phyloP scores from a whole-genome alignment of 2,113 vertebrate species.

The Channa maculata region DNA sequence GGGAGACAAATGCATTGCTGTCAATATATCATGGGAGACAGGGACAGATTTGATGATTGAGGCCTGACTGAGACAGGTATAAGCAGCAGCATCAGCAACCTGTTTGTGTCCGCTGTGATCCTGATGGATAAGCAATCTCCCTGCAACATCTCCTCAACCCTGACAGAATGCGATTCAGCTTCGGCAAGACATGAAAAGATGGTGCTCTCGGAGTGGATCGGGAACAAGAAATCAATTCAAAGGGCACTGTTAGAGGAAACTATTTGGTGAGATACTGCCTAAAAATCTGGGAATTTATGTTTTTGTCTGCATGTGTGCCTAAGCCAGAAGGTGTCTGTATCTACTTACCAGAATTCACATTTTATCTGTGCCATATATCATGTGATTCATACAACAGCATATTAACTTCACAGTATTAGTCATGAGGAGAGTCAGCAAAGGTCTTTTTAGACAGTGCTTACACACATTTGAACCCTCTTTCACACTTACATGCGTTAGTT shows the following conservation, averaged over 20 bases:
- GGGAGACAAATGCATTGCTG: constrained; percentile 62
- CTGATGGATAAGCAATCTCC: constrained; percentile 80
- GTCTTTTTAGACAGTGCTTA: constrained; percentile 26
- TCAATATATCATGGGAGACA: constrained; percentile 76
- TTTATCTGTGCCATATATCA: constrained; percentile 4
- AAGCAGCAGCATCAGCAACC: constrained; percentile 80
- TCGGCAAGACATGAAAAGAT: constrained; percentile 71
- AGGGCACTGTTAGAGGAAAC: constrained; percentile 11
- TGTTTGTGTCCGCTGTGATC: constrained; percentile 76
- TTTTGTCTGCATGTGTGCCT: not conserved
- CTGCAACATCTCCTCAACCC: constrained; percentile 67
- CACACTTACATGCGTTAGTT: constrained; percentile 17
- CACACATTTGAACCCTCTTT: constrained; percentile 28
- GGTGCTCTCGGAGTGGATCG: constrained; percentile 51
- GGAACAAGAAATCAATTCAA: constrained; percentile 58
- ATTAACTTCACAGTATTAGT: constrained; percentile 34
- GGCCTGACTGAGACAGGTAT: constrained; percentile 71
- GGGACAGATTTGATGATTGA: constrained; percentile 75
- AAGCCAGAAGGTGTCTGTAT: not conserved
- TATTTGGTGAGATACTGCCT: constrained; percentile 3
- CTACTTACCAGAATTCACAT: not conserved
- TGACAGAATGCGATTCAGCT: constrained; percentile 68
- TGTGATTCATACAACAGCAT: not conserved
- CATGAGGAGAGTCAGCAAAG: constrained; percentile 15
- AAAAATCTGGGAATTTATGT: constrained; percentile 14